Evolutionary conservation across 2,797 vertebrate genomes (phyloP), one percentile per base, ranked within the genome.

Genomic region (Yasuhikotakia modesta): DNA sequence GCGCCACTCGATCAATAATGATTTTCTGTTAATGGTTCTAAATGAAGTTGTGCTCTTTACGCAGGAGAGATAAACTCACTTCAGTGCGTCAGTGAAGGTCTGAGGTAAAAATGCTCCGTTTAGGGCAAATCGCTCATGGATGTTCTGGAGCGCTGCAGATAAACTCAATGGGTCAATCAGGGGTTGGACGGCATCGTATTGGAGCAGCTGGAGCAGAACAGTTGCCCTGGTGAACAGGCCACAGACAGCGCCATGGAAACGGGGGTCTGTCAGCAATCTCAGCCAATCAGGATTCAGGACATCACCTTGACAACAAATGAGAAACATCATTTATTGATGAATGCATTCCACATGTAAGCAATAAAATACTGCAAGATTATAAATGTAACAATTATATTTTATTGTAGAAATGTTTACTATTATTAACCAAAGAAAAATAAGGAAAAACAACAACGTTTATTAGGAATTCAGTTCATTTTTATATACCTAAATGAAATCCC

Each of bases 401-500:
- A 61, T 72, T 61, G 27, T 30, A 61, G 58, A 24, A 5, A 48
- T 3, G 46, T 48, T 48, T 19, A 30, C 35, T 22, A 63, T 4
- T 11, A 3, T 13, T 55, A 7, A 72, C 32, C 24, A 10, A 21
- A 32, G 30, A 27, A 61, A 3, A n/a, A 58, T 30, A 52, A 39
- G 19, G 45, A 75, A 43, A 75, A 65, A 48, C 14, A 30, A 48
- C 39, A 21, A 60, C 1, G 13, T 14, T 22, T 19, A 64, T 61
- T 70, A 24, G 21, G 12, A 55, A 13, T 35, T 64, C 11, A 21
- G 35, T 39, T 46, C 16, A 43, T 22, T 50, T 30, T 60, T 72
- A 27, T 65, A 53, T 90, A 96, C 95, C 94, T 91, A 82, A 89
- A 63, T 81, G 86, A 83, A 94, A 82, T 17, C 58, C 64, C 74